phyloP scores from a whole-genome alignment of 1,140 invertebrate genomes.

The Panulirus ornatus region DNA sequence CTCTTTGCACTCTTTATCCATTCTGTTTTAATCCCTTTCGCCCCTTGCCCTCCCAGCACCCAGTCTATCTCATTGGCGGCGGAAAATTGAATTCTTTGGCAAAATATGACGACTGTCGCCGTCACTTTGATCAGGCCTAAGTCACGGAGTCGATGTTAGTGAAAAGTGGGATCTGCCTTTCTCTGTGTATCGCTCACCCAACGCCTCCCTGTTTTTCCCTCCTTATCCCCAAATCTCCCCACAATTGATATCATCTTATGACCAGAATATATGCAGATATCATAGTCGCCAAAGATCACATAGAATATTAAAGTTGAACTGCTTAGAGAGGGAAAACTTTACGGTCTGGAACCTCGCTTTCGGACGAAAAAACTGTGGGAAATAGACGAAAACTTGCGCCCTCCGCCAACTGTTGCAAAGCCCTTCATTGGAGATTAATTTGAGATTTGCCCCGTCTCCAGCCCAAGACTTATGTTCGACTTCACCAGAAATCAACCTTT shows the following conservation, averaged over 20 bases:
- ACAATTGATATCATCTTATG: not conserved
- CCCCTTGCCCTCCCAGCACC: not conserved
- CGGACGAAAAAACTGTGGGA: not conserved
- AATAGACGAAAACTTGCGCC: not conserved
- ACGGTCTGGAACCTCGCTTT: too few species aligned
- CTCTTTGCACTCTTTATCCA: not conserved
- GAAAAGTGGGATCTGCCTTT: conserved; percentile 14
- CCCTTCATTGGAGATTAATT: conserved; percentile 71
- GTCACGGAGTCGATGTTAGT: conserved; percentile 36
- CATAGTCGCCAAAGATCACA: not conserved
- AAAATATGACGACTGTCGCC: conserved; percentile 68
- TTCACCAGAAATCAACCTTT: conserved; percentile 58
- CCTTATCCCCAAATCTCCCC: not conserved
- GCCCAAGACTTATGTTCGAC: conserved; percentile 53
- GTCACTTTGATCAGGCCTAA: conserved; percentile 68
- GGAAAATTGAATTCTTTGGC: conserved; percentile 68
- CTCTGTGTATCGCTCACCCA: conserved; percentile 26
- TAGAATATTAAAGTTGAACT: too few species aligned
- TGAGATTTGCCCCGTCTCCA: conserved; percentile 63
- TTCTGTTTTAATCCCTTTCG: not conserved
- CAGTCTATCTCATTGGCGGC: conserved; percentile 25
- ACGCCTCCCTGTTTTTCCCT: not conserved
- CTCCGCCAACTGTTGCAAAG: conserved; percentile 60
- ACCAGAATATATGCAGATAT: not conserved
- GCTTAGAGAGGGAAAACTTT: too few species aligned